Base-by-base conservation (phyloP, 2,113 vertebrate species). In the Rhinolophus sinicus region DNA sequence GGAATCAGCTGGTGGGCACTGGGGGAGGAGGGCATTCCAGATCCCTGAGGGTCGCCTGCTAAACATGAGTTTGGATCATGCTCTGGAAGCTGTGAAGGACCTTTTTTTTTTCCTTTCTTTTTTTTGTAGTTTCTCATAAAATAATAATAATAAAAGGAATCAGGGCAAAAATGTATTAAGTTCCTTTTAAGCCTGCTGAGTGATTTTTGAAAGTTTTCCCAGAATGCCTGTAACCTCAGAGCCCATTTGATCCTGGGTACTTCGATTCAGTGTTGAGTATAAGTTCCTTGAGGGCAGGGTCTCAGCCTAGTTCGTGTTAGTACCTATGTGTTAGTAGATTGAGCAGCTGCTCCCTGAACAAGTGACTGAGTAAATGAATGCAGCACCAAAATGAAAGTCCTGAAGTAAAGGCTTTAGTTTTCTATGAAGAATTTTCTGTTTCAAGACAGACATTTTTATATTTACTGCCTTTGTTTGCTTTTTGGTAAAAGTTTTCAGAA, bases 381-480 rank as follows among this genome's bases (percentile, higher is more conserved):
- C 47, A 88, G n/a, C 16, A 44, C 72, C 58, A 91, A 44, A 13
- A 70, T 62, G 11, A 6, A 35, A n/a, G 64, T 88, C 19, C 82
- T 92, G 56, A 95, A 92, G 24, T 76, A 86, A 75, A 87, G 58
- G 14, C 58, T 86, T 93, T 83, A 9, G 24, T 83, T 75, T 83
- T 81, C 24, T 88, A 54, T 72, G 72, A 58, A 82, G 80, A 75
- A n/a, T 50, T 83, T 76, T 72, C 82, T 24, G n/a, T 65, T 92
- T 70, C n/a, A 69, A 92, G 69, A 72, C 54, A 56, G 19, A 26
- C 4, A 16, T 35, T 40, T 93, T 94, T 94, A 75, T 64, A 81
- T 95, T 76, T 96, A 85, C 38, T 90, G 28, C 11, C 6, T 87
- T 95, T 64, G 52, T 60, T 90, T 94, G 72, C 85, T 72, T 73